Evolutionary conservation across 2,888 invertebrate species (phyloP), one percentile per base, ranked within the genome.

Genomic region (Euzetes globulus): DNA sequence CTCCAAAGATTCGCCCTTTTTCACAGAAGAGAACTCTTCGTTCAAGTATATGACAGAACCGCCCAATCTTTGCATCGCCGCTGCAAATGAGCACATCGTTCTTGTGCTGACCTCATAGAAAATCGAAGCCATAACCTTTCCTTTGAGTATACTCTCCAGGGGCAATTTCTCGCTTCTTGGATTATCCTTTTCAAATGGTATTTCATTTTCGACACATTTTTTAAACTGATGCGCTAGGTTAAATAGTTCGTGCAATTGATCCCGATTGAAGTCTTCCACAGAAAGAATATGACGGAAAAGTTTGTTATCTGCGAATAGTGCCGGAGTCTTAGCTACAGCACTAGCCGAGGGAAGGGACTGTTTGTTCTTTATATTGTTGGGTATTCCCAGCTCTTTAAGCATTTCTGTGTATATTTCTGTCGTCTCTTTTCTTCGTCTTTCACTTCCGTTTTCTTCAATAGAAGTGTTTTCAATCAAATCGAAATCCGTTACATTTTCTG

Each of bases 101-200:
- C 99, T 87, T 0, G 99, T 99, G 82, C 96, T 97, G 0, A 90
- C 94, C 87, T 99, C 99, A 83, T 94, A 99, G 84, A 99, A 99
- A 81, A 99, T 88, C 0, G 92, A 92, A 3, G 95, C 91, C 92
- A 99, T 91, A 3, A 97, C 87, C 85, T 94, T 95, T 55, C 96
- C 96, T 87, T 88, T 79, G 9, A 81, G 77, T 37, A 73, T 76
- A 72, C 47, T 11, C 9, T 71, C 50, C 9, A 75, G 17, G 11
- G 50, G 29, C 6, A 74, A 11, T 11, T 22, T 60, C 3, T 60
- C n/a, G 6, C 22, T 33, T 33, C 55, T n/a, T n/a, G n/a, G n/a
- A n/a, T n/a, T n/a, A n/a, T n/a, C n/a, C n/a, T n/a, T 50, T 82
- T 93, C 92, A 71, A 96, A 83, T 0, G 88, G 87, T 52, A 92